Percentiles rank a stretch among this genome's conserved stretches.
Conservation (phyloP, 2,797 vertebrate species). For the Lepilemur ruficaudatus region DNA sequence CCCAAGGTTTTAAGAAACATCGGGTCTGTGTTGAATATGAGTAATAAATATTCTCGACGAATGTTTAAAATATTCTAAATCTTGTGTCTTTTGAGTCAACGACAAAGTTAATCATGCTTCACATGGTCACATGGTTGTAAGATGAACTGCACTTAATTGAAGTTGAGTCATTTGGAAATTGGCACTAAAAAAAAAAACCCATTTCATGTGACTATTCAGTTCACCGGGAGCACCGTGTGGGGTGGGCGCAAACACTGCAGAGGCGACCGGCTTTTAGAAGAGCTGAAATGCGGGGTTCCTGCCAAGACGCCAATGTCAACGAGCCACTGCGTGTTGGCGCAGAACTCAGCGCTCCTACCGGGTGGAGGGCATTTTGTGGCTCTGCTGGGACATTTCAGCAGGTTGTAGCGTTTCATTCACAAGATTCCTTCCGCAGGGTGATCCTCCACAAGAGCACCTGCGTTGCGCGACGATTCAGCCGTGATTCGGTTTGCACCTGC, state of each 20-base stretch:
- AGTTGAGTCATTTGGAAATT: neutral
- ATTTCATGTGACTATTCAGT: neutral
- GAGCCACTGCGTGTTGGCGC: rapidly evolving
- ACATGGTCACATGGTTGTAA: neutral
- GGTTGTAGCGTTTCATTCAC: rapidly evolving
- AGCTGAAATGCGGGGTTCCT: rapidly evolving
- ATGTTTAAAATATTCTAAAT: neutral
- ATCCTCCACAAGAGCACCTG: rapidly evolving
- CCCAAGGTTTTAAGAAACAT: neutral
- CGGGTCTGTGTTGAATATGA: neutral
- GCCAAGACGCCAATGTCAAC: neutral
- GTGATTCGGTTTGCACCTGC: neutral
- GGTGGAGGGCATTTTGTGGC: rapidly evolving
- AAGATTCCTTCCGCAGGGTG: neutral
- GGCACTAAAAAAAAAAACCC: neutral
- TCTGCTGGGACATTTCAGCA: neutral
- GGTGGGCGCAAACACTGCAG: neutral
- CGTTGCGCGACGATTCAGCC: neutral
- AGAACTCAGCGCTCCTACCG: rapidly evolving
- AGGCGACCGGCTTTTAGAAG: neutral
- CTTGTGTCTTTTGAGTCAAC: neutral
- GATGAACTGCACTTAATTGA: neutral
- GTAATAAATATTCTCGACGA: neutral
- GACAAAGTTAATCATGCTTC: neutral
- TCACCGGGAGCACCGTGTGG: neutral